Evolutionary conservation across 92 coral and sea anemone genomes (phyloP), one percentile per base, ranked within the genome.

Genomic region (Pocillopora meandrina): DNA sequence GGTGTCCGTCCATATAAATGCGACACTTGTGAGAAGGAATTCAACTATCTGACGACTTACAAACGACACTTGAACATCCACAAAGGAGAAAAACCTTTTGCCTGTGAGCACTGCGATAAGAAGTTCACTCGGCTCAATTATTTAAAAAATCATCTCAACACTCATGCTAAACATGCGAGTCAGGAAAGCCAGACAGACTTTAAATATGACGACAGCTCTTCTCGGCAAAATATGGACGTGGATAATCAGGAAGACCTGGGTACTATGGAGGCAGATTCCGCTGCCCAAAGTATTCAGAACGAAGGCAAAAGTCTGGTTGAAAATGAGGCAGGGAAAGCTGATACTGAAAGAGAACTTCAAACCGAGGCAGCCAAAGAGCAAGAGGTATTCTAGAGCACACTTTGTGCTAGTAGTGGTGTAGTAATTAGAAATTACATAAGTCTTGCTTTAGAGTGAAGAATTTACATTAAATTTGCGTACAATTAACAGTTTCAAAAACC

Each of bases 1-100:
- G 99, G 99, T 76, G 98, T 91, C 73, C 95, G 99, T 5, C 99
- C 99, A 9, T 96, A 96, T 83, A 96, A 96, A 79, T 96, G 99
- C 75, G 97, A 96, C 9, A 93, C 98, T 9, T 96, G 99, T 68
- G 90, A 81, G 56, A 96, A 96, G 56, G 98, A 96, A 85, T 96
- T 96, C 85, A 96, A 96, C 87, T 96, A 96, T 76, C 95, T 96
- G 61, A 96, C 99, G 12, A 96, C 99, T 7, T 96, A 96, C 92
- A 96, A 96, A 85, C 93, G 99, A 15, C 99, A 96, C 81, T 95
- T 94, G 71, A 96, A 96, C 88, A 96, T 96, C 52, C 99, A 96
- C 89, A 94, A 92, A 75, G 99, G 99, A 12, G 98, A 94, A 67
- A 95, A 95, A 84, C 99, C 99, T 5, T 96, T 90, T 71, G 89